These are phyloP conservation scores for Austrofundulus limnaeus DNA, from an alignment of 2,113 vertebrate species.

Conservation along the genomic window DNA sequence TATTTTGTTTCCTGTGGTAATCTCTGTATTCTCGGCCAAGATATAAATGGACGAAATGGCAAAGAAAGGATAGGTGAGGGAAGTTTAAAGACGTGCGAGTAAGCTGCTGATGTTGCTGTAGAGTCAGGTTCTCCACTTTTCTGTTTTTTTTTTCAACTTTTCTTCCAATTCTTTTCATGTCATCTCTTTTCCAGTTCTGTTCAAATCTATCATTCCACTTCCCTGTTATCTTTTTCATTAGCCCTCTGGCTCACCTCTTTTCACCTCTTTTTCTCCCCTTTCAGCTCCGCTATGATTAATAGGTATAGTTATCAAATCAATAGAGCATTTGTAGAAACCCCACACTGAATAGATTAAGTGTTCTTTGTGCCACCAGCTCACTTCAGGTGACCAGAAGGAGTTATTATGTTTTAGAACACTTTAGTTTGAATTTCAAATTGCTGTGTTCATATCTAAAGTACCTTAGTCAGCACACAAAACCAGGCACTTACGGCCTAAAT, in stretches of 20 bases:
- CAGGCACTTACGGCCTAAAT: conserved; percentile 10
- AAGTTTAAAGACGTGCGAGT: conserved; percentile 55
- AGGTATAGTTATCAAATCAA: conserved; percentile 62
- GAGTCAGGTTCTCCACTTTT: conserved; percentile 28
- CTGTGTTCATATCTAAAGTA: conserved; percentile 12
- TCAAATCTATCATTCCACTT: conserved; percentile 25
- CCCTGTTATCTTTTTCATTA: conserved; percentile 24
- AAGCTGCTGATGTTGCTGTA: conserved; percentile 39
- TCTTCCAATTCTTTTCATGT: conserved; percentile 17
- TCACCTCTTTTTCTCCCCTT: conserved; percentile 5
- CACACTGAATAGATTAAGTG: conserved; percentile 65
- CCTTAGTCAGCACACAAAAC: conserved; percentile 4
- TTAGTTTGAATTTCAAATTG: conserved; percentile 21
- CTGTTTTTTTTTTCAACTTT: conserved; percentile 20
- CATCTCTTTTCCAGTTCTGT: conserved; percentile 8
- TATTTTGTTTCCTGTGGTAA: conserved; percentile 16
- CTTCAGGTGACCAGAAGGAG: conserved; percentile 27
- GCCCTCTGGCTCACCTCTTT: conserved; percentile 15
- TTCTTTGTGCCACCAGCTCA: conserved; percentile 33
- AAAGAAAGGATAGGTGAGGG: conserved; percentile 15
- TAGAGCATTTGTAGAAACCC: conserved; percentile 74
- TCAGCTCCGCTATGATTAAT: conserved; percentile 67
- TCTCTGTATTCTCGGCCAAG: conserved; percentile 1
- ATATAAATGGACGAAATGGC: conserved; percentile 20
- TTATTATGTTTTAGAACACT: conserved; percentile 47